phyloP scores from a whole-genome alignment of 2,113 vertebrate genomes.

The Coturnix japonica region DNA sequence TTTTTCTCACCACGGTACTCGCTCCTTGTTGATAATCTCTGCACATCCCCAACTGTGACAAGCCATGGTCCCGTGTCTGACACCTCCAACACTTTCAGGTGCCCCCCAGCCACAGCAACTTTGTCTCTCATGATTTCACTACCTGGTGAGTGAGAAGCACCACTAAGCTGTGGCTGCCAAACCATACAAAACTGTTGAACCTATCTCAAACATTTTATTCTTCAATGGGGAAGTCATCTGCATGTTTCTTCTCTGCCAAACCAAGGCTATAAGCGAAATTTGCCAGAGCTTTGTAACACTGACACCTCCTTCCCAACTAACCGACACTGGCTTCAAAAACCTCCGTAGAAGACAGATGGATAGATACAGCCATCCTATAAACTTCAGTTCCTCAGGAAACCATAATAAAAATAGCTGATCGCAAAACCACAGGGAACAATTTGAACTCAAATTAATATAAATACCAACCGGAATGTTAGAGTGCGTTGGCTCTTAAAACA shows the following conservation, averaged over 20 bases:
- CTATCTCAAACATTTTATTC: not conserved
- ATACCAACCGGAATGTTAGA: slow-evolving; percentile 51
- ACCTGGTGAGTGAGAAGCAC: not conserved
- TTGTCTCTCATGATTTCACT: not conserved
- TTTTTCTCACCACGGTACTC: not conserved
- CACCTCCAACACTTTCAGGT: not conserved
- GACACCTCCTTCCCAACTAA: not conserved
- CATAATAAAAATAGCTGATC: slow-evolving; percentile 49
- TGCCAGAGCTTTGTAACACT: not conserved
- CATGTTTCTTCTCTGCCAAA: not conserved
- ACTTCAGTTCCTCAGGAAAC: slow-evolving; percentile 64
- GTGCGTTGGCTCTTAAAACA: not conserved
- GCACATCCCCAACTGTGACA: rapidly evolving
- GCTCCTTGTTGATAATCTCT: not conserved
- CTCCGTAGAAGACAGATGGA: slow-evolving; percentile 43
- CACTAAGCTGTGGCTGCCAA: not conserved
- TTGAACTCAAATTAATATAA: slow-evolving; percentile 60
- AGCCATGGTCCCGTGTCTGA: not conserved
- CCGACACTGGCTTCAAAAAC: slow-evolving; percentile 10
- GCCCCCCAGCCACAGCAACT: not conserved
- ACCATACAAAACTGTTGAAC: not conserved
- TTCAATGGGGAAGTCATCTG: not conserved
- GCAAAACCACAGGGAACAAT: slow-evolving; percentile 28
- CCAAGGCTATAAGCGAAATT: not conserved
- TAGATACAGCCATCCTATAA: slow-evolving; percentile 36